A percentile compares a stretch with the other conserved stretches of the same genome.
phyloP scores from a whole-genome alignment of 2,113 vertebrate species.

The Albula goreensis region DNA sequence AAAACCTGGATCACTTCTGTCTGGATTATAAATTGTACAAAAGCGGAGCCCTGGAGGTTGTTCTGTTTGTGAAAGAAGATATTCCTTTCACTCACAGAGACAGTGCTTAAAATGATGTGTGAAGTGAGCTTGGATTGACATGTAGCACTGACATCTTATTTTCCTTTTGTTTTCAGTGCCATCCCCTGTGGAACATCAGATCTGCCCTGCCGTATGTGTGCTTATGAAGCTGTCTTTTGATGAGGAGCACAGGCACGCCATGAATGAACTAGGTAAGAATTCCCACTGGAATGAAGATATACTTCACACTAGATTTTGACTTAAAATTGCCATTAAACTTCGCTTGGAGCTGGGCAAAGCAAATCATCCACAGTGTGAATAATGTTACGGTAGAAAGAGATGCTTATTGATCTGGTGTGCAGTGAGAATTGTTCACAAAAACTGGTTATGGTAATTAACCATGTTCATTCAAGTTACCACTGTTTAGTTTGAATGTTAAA shows the following conservation, averaged over 20 bases:
- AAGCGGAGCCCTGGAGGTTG: neutral
- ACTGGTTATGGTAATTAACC: neutral
- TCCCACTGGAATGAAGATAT: neutral
- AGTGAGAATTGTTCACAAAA: no score
- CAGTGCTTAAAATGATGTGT: neutral
- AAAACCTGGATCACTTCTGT: neutral
- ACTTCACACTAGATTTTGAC: neutral
- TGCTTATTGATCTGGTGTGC: no score
- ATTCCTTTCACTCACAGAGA: neutral
- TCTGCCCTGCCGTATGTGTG: constrained; percentile 96
- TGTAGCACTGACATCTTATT: neutral
- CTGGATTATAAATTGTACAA: neutral
- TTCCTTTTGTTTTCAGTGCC: constrained; percentile 78
- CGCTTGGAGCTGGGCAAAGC: neutral
- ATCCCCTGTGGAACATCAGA: constrained; percentile 94
- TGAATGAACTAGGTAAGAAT: constrained; percentile 94
- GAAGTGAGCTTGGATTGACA: neutral
- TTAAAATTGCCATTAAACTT: neutral
- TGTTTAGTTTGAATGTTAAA: neutral
- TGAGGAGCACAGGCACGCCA: constrained; percentile 96
- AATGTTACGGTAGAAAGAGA: neutral
- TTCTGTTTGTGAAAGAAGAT: neutral
- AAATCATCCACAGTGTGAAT: neutral
- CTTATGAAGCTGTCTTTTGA: constrained; percentile 99
- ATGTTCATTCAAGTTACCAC: neutral